Evolutionary conservation across 2,113 vertebrate genomes (phyloP).

Genomic region (Merops nubicus): DNA sequence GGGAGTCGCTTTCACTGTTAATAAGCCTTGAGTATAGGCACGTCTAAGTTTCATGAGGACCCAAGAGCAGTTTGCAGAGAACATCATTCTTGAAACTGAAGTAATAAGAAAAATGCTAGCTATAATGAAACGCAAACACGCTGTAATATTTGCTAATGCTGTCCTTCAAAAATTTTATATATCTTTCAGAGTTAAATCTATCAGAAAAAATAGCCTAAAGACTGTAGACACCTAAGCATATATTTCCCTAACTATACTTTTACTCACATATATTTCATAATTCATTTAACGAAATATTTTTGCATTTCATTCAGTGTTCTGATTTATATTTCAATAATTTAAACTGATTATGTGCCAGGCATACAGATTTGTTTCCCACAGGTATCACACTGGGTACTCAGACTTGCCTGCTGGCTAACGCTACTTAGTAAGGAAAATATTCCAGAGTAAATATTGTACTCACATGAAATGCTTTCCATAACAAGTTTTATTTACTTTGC

Average conservation of each 20-base stretch:
- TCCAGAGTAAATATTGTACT: slow-evolving; percentile 14
- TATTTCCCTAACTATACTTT: not conserved
- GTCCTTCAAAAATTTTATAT: not conserved
- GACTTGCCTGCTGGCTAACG: not conserved
- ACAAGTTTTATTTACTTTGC: slow-evolving; percentile 31
- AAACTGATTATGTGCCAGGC: not conserved
- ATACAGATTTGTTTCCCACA: not conserved
- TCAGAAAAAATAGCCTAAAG: not conserved
- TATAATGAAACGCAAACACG: not conserved
- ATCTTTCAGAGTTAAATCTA: not conserved
- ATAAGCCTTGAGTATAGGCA: not conserved
- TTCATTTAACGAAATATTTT: slow-evolving; percentile 8
- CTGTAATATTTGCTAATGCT: not conserved
- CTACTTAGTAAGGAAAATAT: not conserved
- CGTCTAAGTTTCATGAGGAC: not conserved
- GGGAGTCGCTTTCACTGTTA: not conserved
- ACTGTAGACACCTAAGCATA: not conserved
- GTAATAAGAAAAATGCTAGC: not conserved
- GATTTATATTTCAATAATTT: slow-evolving; percentile 25
- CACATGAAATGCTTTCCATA: not conserved
- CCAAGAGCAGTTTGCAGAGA: not conserved
- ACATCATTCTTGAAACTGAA: not conserved
- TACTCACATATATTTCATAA: not conserved
- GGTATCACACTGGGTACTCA: not conserved
- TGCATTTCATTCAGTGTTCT: not conserved